phyloP scores from a whole-genome alignment of 2,888 invertebrate genomes.

The Aricia artaxerxes region DNA sequence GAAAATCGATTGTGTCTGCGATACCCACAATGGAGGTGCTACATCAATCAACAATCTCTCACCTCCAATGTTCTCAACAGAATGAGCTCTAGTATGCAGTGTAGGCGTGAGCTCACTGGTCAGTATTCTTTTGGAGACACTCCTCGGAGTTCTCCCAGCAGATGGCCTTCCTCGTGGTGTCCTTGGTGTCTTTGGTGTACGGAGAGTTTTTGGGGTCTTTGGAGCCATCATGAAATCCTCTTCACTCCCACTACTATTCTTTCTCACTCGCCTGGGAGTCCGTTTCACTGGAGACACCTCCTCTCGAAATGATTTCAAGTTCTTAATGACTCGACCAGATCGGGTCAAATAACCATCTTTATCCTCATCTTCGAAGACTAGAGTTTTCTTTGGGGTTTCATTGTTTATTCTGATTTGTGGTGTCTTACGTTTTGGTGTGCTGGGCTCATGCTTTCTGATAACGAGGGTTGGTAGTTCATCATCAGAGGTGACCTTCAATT shows the following conservation, averaged over 20 bases:
- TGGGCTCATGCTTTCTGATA: constrained; percentile 58
- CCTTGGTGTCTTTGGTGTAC: constrained; percentile 47
- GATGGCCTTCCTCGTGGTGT: constrained; percentile 50
- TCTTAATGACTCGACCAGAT: constrained; percentile 55
- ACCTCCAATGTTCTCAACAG: constrained; percentile 67
- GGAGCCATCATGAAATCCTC: constrained; percentile 58
- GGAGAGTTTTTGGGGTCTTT: constrained; percentile 52
- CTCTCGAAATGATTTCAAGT: constrained; percentile 56
- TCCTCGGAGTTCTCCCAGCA: constrained; percentile 48
- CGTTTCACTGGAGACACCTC: constrained; percentile 59
- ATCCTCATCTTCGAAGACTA: constrained; percentile 60
- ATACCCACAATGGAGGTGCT: too few relatives aligned
- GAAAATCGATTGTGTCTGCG: too few relatives aligned
- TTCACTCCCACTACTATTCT: constrained; percentile 52
- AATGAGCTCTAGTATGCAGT: constrained; percentile 59
- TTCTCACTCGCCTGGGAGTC: constrained; percentile 55
- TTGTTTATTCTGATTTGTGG: constrained; percentile 53
- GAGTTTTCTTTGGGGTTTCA: constrained; percentile 63
- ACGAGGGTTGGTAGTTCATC: constrained; percentile 70
- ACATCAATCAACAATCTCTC: constrained; percentile 37
- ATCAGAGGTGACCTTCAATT: constrained; percentile 67
- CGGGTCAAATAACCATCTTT: constrained; percentile 52
- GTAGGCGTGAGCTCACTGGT: constrained; percentile 67
- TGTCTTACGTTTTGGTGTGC: constrained; percentile 63
- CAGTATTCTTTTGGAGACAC: constrained; percentile 57